phyloP scores from a whole-genome alignment of 2,113 vertebrate species.

The Catharus minimus region DNA sequence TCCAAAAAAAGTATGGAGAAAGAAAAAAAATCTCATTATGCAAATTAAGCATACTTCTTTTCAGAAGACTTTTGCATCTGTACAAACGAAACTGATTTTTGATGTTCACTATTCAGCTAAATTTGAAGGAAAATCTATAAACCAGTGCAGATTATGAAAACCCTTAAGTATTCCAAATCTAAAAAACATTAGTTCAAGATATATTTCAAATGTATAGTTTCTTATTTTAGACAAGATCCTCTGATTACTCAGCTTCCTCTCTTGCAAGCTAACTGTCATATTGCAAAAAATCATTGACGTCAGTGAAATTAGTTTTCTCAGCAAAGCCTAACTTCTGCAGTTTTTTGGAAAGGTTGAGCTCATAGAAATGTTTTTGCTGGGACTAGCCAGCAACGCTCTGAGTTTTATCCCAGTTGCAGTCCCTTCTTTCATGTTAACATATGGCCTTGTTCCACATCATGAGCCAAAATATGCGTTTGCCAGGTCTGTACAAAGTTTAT shows the following conservation, averaged over 20 bases:
- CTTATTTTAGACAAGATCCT: constrained; percentile 44
- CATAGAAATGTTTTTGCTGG: neutral
- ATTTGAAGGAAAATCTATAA: neutral
- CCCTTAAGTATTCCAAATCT: neutral
- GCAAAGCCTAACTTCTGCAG: neutral
- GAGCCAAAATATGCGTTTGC: neutral
- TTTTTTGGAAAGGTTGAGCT: neutral
- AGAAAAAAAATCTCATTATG: constrained; percentile 1
- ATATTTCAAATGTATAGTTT: neutral
- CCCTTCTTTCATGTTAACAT: neutral
- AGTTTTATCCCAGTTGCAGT: neutral
- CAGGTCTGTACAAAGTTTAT: neutral
- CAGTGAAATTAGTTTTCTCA: constrained; percentile 3
- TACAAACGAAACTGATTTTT: constrained; percentile 58
- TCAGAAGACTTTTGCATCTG: constrained; percentile 16
- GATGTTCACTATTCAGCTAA: neutral
- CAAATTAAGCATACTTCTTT: neutral
- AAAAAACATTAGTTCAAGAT: neutral
- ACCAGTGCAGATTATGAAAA: constrained; percentile 5
- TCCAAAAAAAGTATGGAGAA: neutral
- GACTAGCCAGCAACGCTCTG: neutral
- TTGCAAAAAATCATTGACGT: neutral
- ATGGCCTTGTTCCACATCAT: neutral
- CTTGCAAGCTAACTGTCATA: neutral
- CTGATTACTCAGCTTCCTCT: constrained; percentile 46